Conservation (phyloP, 2,888 invertebrate species). For the Megaustenia siamemsis region DNA sequence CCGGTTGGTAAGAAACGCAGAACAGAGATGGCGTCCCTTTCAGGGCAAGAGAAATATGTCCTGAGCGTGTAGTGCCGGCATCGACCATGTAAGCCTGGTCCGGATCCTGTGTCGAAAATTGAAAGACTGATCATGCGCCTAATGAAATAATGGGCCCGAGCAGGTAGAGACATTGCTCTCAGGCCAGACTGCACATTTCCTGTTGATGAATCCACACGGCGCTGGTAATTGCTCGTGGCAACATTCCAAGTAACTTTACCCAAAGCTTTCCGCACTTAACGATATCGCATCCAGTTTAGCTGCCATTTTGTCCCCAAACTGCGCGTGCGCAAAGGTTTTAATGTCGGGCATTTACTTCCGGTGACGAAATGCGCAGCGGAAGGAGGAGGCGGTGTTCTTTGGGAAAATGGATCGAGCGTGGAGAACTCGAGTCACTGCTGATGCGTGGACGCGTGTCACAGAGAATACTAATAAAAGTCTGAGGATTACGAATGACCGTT, state of each 20-base stretch:
- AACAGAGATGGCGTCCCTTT: not conserved
- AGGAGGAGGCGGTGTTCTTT: constrained; percentile 45
- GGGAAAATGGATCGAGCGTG: constrained; percentile 20
- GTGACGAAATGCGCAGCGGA: constrained; percentile 56
- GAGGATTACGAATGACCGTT: constrained; percentile 34
- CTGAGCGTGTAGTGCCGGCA: not conserved
- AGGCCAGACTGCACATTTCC: constrained; percentile 38
- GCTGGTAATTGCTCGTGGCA: constrained; percentile 43
- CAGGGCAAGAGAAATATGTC: not conserved
- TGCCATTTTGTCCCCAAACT: constrained; percentile 44
- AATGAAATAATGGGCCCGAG: constrained; percentile 51
- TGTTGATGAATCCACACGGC: constrained; percentile 27
- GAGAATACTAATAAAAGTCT: constrained; percentile 43
- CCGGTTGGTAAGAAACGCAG: not conserved
- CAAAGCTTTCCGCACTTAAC: constrained; percentile 50
- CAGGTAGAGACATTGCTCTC: constrained; percentile 46
- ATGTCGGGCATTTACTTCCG: constrained; percentile 55
- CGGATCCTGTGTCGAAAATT: constrained; percentile 28
- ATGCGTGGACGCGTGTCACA: constrained; percentile 3
- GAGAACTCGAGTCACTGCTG: constrained; percentile 5
- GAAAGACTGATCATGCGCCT: constrained; percentile 40
- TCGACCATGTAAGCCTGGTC: not conserved
- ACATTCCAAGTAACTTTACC: constrained; percentile 45
- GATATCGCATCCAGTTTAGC: constrained; percentile 47
- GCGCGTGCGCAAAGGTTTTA: constrained; percentile 50